phyloP scores from a whole-genome alignment of 2,113 vertebrate genomes.

The Phycodurus eques region DNA sequence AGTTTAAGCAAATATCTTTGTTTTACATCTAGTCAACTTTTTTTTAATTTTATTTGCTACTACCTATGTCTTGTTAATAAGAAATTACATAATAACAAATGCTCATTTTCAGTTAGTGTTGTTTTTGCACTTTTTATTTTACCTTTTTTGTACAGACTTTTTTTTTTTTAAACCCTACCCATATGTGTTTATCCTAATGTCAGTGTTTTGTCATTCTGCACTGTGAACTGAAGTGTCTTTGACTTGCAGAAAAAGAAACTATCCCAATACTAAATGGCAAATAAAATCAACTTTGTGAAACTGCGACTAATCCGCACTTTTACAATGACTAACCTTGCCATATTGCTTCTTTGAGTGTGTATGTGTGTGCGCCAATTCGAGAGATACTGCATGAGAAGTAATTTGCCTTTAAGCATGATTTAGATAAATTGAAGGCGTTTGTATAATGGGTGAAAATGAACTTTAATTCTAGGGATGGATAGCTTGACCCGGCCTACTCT shows the following conservation, averaged over 20 bases:
- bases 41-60: conserved; percentile 67
- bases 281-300: conserved; percentile 74
- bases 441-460: conserved; percentile 15
- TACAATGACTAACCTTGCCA: conserved; percentile 72
- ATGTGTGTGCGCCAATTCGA: conserved; percentile 9
- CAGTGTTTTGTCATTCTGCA: conserved; percentile 71
- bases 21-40: conserved; percentile 64
- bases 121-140: conserved; percentile 71
- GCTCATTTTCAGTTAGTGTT: conserved; percentile 64
- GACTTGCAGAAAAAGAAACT: conserved; percentile 60
- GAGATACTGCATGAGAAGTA: conserved; percentile 43
- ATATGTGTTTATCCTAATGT: conserved; percentile 68
- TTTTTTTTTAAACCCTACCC: conserved; percentile 51
- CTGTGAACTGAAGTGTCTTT: conserved; percentile 74
- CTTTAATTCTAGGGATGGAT: conserved; percentile 8
- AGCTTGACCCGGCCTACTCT: conserved; percentile 22
- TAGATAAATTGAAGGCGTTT: conserved; percentile 24
- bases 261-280: conserved; percentile 72
- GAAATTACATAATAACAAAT: conserved; percentile 59
- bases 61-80: conserved; percentile 63
- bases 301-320: conserved; percentile 75
- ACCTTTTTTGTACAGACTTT: conserved; percentile 51
- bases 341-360: conserved; percentile 47
- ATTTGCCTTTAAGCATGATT: conserved; percentile 49
- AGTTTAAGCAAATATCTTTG: conserved; percentile 66